Base-by-base conservation (phyloP, 2,113 vertebrate genomes). In the Hipposideros armiger region DNA sequence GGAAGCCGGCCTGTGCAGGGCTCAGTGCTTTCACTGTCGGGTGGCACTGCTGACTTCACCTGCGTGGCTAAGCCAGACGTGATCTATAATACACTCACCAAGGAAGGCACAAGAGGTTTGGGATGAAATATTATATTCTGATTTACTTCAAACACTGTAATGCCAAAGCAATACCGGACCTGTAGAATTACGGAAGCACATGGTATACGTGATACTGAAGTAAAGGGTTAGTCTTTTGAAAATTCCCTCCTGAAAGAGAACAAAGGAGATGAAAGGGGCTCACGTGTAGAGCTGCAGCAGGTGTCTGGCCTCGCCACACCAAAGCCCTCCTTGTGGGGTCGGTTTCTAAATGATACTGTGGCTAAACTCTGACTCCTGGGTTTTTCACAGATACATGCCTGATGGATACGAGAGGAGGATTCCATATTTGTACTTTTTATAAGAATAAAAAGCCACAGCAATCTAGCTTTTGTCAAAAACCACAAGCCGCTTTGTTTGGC, bases 51-150 rank as follows among this genome's bases (percentile, higher is more conserved):
- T 52, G 16, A 94, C 95, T 97, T 97, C 95, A 95, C 95, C 90
- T 97, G 91, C 0, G 0, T 80, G 92, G 84, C 90, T 91, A 94
- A 95, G 30, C 73, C 90, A 96, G 88, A 88, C 54, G 70, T 85
- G 87, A 83, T 81, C 95, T 95, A 89, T 36, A 36, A 36, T 36
- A 36, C 93, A 92, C 56, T 87, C 95, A 98, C 97, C 95, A 94
- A 95, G 70, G 54, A 91, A 96, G 64, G 84, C 93, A 93, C 80
- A 97, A 97, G 96, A 96, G 91, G 26, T 95, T 92, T 95, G 91
- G 96, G 95, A 90, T n/a, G 95, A 77, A 98, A 90, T 73, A 70
- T 97, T 93, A 77, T 77, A 97, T 94, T 98, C 93, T 97, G 76
- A 96, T 95, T 97, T 97, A 96, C 97, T 97, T 72, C 90, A 56